Evolutionary conservation across 2,888 invertebrate genomes (phyloP).

Genomic region (Meghimatium bilineatum): DNA sequence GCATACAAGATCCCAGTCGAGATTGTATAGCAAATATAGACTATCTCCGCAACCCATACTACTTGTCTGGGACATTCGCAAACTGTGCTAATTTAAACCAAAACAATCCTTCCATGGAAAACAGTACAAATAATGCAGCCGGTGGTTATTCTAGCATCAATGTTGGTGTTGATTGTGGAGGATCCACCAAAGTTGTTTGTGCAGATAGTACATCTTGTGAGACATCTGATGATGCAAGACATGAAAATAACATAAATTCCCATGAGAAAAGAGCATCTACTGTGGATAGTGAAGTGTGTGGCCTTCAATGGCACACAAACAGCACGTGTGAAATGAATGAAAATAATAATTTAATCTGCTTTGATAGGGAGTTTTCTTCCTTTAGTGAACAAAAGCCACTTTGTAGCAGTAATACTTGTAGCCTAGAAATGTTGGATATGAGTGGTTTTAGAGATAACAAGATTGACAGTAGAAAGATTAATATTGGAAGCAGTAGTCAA

Average conservation of each 20-base stretch:
- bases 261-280: not conserved
- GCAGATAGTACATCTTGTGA: not conserved
- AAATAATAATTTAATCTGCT: not conserved
- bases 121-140: not conserved
- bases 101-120: slow-evolving; percentile 3
- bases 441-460: not conserved
- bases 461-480: not conserved
- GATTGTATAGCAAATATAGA: slow-evolving; percentile 4
- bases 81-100: not conserved
- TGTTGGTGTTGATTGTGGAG: not conserved
- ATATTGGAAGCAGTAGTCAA: not conserved
- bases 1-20: not conserved
- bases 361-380: not conserved
- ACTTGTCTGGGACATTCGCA: not conserved
- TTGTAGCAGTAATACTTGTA: not conserved
- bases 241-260: not conserved
- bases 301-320: not conserved
- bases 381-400: not conserved
- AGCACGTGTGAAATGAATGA: too few relatives aligned
- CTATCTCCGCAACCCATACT: slow-evolving; percentile 36
- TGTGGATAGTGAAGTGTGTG: not conserved
- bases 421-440: not conserved
- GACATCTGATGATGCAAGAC: not conserved
- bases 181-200: not conserved
- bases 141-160: not conserved